A percentile compares a stretch with the other conserved stretches of the same genome.
phyloP scores from a whole-genome alignment of 2,113 vertebrate species.

The Cryptotis parvus region DNA sequence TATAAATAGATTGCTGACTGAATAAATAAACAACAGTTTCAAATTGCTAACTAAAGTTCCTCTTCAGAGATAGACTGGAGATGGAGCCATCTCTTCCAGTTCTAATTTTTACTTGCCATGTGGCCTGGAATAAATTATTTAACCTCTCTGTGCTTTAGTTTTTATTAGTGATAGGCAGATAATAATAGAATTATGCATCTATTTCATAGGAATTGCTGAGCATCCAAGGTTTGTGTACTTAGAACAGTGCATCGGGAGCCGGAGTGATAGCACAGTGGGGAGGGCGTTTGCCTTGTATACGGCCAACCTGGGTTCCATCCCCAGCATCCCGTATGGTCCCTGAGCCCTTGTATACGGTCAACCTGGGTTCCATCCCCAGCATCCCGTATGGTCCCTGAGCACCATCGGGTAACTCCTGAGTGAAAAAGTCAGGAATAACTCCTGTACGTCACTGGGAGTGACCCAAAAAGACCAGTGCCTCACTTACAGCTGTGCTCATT shows the following conservation, averaged over 20 bases:
- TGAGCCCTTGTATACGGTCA: too few species aligned
- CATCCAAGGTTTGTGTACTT: background rate
- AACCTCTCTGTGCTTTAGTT: background rate
- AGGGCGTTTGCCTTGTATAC: too few species aligned
- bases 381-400: too few species aligned
- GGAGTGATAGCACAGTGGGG: too few species aligned
- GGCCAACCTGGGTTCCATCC: too few species aligned
- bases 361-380: too few species aligned
- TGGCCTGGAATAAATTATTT: background rate
- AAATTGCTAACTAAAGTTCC: background rate
- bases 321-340: too few species aligned
- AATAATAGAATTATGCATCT: background rate
- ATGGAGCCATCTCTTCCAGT: background rate
- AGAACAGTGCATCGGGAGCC: background rate
- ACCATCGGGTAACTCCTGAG: too few species aligned
- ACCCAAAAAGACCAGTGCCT: too few species aligned
- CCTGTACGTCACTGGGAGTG: too few species aligned
- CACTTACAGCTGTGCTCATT: too few species aligned
- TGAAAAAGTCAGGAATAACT: too few species aligned
- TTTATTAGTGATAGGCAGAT: background rate
- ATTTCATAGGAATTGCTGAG: accelerated
- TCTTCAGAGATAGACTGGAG: background rate
- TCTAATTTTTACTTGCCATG: background rate
- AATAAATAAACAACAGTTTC: background rate
- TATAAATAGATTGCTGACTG: background rate